Evolutionary conservation across 2,797 vertebrate genomes (phyloP).

Genomic region (Pangasius djambal): DNA sequence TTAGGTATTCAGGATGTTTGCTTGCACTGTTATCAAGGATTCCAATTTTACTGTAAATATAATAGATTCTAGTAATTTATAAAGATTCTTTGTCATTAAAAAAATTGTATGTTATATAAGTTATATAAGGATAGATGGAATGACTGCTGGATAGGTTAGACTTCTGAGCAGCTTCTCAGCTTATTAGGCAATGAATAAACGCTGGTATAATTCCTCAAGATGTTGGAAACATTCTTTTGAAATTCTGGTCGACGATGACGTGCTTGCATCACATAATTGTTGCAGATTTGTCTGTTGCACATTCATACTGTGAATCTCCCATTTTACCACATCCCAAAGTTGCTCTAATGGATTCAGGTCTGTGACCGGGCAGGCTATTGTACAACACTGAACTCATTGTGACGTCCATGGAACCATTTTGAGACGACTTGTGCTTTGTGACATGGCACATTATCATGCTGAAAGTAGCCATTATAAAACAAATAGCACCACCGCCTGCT

Average conservation of each 20-base stretch:
- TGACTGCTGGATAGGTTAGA: too few relatives aligned
- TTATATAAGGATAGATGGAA: too few relatives aligned
- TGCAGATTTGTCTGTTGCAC: neutral
- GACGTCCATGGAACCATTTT: neutral
- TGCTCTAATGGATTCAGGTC: neutral
- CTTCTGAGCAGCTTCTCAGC: too few relatives aligned
- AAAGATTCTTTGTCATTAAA: too few relatives aligned
- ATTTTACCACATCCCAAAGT: neutral
- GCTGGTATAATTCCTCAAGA: neutral
- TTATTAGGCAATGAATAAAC: neutral
- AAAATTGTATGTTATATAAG: too few relatives aligned
- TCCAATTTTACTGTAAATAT: too few relatives aligned
- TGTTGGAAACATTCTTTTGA: neutral
- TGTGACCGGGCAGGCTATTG: neutral
- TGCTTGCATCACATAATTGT: neutral
- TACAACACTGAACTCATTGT: constrained; percentile 2
- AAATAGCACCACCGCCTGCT: neutral
- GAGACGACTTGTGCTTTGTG: neutral
- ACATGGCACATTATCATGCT: neutral
- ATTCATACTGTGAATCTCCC: neutral
- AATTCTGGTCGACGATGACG: neutral
- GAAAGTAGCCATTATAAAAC: neutral
- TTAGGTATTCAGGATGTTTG: neutral
- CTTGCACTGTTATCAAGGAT: too few relatives aligned
- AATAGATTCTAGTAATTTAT: too few relatives aligned